Conservation (phyloP, 2,113 vertebrate genomes). For the Laterallus jamaicensis region DNA sequence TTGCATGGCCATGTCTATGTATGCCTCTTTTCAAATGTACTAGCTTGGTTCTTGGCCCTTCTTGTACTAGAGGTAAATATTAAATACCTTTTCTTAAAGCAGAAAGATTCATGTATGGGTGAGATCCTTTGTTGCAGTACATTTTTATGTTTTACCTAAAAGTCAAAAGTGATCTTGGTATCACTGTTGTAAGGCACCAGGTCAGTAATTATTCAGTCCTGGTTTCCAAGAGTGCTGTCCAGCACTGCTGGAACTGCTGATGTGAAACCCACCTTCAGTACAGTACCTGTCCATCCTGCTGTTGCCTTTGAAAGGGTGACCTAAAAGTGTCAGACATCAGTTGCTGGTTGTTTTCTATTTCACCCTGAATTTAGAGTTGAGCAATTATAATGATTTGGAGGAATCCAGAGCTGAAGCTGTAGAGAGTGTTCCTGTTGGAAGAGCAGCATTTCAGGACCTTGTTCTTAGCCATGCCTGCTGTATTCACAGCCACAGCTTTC, state of each 20-base stretch:
- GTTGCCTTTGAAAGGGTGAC: neutral
- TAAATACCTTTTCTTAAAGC: neutral
- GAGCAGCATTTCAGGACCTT: neutral
- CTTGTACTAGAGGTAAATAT: neutral
- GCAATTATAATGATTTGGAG: neutral
- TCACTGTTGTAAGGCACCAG: neutral
- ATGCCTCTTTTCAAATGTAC: neutral
- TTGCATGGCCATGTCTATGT: neutral
- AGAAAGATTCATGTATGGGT: neutral
- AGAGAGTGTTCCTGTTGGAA: neutral
- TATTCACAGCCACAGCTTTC: neutral
- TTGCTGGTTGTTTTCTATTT: neutral
- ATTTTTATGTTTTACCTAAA: neutral
- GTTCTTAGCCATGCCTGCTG: neutral
- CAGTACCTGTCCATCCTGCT: neutral
- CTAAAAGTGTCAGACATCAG: neutral
- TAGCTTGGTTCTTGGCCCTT: neutral
- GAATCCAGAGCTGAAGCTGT: neutral
- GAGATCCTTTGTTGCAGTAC: neutral
- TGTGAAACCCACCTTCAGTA: neutral
- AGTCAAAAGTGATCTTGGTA: neutral
- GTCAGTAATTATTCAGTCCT: neutral
- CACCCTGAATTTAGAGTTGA: neutral
- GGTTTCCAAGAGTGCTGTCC: rapidly evolving
- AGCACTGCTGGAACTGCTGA: neutral